Percentiles rank a stretch among this genome's conserved stretches.
Evolutionary conservation across 2,113 vertebrate species (phyloP).

Genomic region (Acanthochromis polyacanthus): DNA sequence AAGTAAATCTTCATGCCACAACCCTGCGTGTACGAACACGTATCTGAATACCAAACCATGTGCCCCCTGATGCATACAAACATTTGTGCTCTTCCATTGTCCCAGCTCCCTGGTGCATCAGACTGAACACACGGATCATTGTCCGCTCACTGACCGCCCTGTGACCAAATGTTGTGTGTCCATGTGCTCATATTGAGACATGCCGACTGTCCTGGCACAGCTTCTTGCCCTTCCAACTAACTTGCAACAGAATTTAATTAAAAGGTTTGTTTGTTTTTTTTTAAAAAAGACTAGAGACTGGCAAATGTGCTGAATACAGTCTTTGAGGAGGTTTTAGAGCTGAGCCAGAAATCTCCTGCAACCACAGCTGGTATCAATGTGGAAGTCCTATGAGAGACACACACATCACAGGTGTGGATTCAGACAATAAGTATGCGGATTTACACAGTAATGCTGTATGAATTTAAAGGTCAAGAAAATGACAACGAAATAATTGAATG

Average conservation of each 20-base stretch:
- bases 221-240: neutral
- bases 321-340: slow-evolving; percentile 14
- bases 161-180: slow-evolving; percentile 38
- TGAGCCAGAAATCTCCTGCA: slow-evolving; percentile 33
- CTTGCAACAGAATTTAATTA: slow-evolving; percentile 2
- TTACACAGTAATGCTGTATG: neutral
- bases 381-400: neutral
- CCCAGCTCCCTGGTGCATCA: slow-evolving; percentile 14
- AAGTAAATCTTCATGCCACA: neutral
- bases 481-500: too few relatives aligned
- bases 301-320: neutral
- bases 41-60: slow-evolving; percentile 14
- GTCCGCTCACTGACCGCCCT: slow-evolving; percentile 47
- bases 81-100: slow-evolving; percentile 48
- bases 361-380: slow-evolving; percentile 6
- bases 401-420: slow-evolving; percentile 3
- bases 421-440: neutral
- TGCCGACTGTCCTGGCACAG: neutral
- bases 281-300: neutral
- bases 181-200: slow-evolving; percentile 3
- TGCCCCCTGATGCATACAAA: slow-evolving; percentile 23
- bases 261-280: neutral
- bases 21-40: neutral
- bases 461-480: neutral
- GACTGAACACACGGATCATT: slow-evolving; percentile 52